Evolutionary conservation across 2,888 invertebrate genomes (phyloP), one percentile per base, ranked within the genome.

Genomic region (Noctua janthe): DNA sequence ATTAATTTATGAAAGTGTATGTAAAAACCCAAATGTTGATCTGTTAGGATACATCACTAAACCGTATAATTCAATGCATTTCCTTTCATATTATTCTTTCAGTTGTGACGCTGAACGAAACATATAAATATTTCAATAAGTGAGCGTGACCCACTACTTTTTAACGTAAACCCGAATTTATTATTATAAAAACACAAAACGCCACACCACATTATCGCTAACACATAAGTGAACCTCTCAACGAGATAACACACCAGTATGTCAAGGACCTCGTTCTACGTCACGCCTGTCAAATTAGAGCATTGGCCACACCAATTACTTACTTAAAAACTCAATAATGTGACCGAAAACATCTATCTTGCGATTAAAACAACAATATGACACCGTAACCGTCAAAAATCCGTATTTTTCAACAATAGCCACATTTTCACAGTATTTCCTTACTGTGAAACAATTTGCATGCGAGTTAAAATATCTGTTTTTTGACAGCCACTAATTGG

Each of bases 231-330:
- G 85, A 85, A 82, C 73, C 86, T 78, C 66, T 83, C 51, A 54
- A 35, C 64, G 39, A 87, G 87, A 85, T 87, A 87, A 85, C 71
- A 62, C 23, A 29, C 47, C 73, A 83, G 82, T 86, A 62, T 84
- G 86, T 86, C 89, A 88, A 89, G 86, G 89, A 75, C 74, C 73
- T 15, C 47, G 74, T 39, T 70, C 8, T 29, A 76, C 73, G 85
- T 83, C 76, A 85, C 77, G 74, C 78, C 51, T 84, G 89, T 83
- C 88, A 86, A 82, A 80, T 83, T 88, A 87, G 72, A 86, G 23
- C 74, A 83, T 86, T 83, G 49, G 78, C 59, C 56, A 74, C 77
- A 72, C 76, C 66, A 78, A 80, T 80, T 75, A 86, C 80, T 78
- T 81, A 85, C 51, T 72, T 29, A 56, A 70, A 43, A 72, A 79